These are phyloP conservation scores for Lasioglossum albipes DNA, from an alignment of 1,140 invertebrate species.

Conservation along the genomic window DNA sequence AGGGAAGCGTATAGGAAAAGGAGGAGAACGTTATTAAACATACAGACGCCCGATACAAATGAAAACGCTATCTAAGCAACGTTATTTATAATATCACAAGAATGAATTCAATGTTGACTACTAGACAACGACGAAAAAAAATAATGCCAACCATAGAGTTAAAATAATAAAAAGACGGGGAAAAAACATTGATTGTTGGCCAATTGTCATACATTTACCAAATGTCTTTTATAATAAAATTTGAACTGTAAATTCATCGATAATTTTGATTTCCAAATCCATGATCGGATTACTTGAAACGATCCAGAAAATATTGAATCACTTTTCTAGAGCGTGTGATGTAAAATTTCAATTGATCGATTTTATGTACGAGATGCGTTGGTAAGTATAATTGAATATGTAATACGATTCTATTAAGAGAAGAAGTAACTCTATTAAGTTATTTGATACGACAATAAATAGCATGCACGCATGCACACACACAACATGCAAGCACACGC, in stretches of 20 bases:
- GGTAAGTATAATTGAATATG: slow-evolving; percentile 3
- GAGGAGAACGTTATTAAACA: not conserved
- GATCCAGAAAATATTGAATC: too few relatives aligned
- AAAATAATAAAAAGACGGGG: not conserved
- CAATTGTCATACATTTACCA: not conserved
- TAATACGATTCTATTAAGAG: slow-evolving; percentile 5
- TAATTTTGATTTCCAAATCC: too few relatives aligned
- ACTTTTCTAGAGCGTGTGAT: not conserved
- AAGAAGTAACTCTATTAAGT: slow-evolving; percentile 20
- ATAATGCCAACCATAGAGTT: not conserved
- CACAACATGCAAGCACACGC: slow-evolving; percentile 66
- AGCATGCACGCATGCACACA: slow-evolving; percentile 66
- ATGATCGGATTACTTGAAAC: too few relatives aligned
- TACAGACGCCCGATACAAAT: not conserved
- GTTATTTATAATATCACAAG: not conserved
- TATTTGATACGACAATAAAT: slow-evolving; percentile 48
- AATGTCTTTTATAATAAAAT: not conserved
- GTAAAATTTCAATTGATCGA: not conserved
- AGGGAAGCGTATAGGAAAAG: not conserved
- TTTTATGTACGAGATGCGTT: not conserved
- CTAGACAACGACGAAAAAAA: not conserved
- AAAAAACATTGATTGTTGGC: not conserved
- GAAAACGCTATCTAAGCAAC: not conserved
- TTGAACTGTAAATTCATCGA: not conserved
- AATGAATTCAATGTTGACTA: not conserved